phyloP scores from a whole-genome alignment of 2,113 vertebrate genomes.

The Paradoxurus hermaphroditus region DNA sequence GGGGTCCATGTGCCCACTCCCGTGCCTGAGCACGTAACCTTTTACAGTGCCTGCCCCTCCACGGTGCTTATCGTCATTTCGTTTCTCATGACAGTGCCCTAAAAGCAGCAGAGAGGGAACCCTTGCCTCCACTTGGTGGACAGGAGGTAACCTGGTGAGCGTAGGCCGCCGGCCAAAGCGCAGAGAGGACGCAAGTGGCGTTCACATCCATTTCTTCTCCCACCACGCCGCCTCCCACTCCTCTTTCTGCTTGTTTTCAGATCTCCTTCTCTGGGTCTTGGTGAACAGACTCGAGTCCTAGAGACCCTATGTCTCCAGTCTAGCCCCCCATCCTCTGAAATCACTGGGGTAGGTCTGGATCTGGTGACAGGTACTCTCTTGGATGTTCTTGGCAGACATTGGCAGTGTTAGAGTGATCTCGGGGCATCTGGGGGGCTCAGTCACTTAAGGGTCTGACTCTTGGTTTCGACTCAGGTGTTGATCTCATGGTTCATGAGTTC shows the following conservation, averaged over 20 bases:
- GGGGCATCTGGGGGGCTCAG: too few species aligned
- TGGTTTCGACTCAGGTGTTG: too few species aligned
- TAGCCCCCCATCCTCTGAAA: not conserved
- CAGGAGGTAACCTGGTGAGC: accelerated
- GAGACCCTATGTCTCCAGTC: not conserved
- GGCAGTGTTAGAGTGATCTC: not conserved
- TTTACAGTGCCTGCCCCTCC: not conserved
- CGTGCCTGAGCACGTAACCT: accelerated
- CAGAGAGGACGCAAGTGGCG: too few species aligned
- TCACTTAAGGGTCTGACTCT: too few species aligned
- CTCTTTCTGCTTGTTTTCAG: not conserved
- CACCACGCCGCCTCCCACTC: not conserved
- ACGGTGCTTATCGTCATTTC: not conserved
- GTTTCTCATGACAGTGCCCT: not conserved
- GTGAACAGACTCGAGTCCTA: not conserved
- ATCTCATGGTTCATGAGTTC: too few species aligned
- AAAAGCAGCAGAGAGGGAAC: not conserved
- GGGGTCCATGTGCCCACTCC: not conserved
- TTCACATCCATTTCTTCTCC: too few species aligned
- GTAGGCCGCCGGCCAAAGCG: accelerated
- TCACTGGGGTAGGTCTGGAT: not conserved
- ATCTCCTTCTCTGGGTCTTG: not conserved
- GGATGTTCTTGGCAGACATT: not conserved
- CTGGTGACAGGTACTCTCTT: not conserved
- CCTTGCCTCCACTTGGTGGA: not conserved